phyloP scores from a whole-genome alignment of 2,888 invertebrate species.

The Apantesis nais region DNA sequence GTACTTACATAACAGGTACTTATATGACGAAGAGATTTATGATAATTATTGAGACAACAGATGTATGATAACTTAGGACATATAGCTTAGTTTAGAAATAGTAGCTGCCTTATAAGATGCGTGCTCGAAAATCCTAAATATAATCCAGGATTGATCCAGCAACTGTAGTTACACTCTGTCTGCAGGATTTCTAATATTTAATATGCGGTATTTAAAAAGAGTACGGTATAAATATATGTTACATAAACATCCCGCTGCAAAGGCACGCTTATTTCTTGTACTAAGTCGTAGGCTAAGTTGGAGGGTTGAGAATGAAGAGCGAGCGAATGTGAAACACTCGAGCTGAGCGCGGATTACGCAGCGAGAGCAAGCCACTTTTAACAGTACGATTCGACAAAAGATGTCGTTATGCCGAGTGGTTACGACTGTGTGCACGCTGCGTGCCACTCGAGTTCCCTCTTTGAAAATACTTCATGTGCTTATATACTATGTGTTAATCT shows the following conservation, averaged over 20 bases:
- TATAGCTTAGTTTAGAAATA: neutral
- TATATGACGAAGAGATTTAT: neutral
- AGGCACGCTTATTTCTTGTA: conserved; percentile 34
- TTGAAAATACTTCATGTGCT: conserved; percentile 46
- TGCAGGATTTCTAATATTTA: no score
- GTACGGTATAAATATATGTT: neutral
- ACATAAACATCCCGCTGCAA: conserved; percentile 21
- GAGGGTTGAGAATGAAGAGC: conserved; percentile 71
- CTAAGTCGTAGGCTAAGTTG: conserved; percentile 58
- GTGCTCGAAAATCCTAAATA: neutral
- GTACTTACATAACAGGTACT: neutral
- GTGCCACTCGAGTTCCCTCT: conserved; percentile 48
- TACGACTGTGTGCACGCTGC: conserved; percentile 45
- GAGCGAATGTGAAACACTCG: conserved; percentile 70
- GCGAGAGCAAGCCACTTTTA: conserved; percentile 52
- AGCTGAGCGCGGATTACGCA: conserved; percentile 66
- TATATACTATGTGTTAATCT: conserved; percentile 20
- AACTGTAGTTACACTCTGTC: neutral
- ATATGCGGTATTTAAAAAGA: neutral
- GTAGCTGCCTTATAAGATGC: neutral
- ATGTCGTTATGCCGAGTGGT: conserved; percentile 66
- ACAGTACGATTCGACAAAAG: conserved; percentile 65
- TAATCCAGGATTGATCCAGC: neutral
- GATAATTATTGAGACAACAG: neutral
- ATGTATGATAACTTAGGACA: neutral